phyloP scores from a whole-genome alignment of 2,113 vertebrate genomes.

The Orycteropus afer region DNA sequence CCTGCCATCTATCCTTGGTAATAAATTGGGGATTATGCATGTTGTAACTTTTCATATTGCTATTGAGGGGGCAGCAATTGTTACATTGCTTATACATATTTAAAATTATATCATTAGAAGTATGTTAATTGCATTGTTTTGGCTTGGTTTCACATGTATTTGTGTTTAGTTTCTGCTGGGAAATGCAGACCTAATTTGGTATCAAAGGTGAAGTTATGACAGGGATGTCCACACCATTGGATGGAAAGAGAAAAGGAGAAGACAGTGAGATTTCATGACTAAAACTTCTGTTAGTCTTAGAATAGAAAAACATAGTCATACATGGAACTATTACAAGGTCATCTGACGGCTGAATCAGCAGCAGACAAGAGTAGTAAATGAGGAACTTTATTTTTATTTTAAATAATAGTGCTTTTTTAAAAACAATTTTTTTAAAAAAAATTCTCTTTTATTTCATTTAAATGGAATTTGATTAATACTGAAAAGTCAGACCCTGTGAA shows the following conservation, averaged over 20 bases:
- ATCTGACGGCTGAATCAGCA: conserved; percentile 20
- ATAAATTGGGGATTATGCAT: not conserved
- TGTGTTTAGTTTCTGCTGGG: conserved; percentile 7
- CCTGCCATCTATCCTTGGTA: not conserved
- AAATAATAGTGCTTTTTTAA: not conserved
- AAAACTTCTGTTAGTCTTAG: not conserved
- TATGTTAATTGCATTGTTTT: conserved; percentile 5
- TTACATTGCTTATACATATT: conserved; percentile 21
- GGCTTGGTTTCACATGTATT: not conserved
- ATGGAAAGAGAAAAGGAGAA: not conserved
- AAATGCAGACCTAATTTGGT: not conserved
- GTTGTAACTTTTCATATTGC: not conserved
- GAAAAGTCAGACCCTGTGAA: not conserved
- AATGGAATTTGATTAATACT: not conserved
- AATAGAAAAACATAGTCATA: conserved; percentile 29
- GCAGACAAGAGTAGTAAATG: conserved; percentile 64
- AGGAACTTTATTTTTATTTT: conserved; percentile 59
- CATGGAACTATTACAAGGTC: not conserved
- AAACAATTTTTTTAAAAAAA: not conserved
- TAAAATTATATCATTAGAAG: not conserved
- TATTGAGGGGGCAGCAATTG: not conserved
- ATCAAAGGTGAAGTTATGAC: not conserved
- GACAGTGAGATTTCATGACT: not conserved
- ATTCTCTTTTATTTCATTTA: not conserved
- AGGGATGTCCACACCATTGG: not conserved